Conservation (phyloP, 2,888 invertebrate species). For the Rhimphoctona megacephalus region DNA sequence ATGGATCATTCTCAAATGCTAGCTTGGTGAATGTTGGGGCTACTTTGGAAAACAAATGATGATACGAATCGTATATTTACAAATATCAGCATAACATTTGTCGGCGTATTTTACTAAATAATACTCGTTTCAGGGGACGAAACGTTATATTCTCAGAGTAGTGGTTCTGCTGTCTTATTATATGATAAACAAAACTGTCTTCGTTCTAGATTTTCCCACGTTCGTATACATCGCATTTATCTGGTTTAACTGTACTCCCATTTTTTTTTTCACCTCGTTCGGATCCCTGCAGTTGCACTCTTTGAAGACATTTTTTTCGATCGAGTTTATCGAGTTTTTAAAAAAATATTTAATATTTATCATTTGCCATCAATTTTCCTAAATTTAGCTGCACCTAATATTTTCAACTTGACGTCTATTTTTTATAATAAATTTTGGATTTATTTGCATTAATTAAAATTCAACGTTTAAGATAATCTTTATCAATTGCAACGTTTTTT, state of each 20-base stretch:
- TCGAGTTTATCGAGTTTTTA: background rate
- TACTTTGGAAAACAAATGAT: conserved; percentile 63
- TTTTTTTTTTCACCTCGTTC: conserved; percentile 33
- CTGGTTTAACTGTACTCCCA: conserved; percentile 10
- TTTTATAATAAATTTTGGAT: background rate
- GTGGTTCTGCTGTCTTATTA: conserved; percentile 63
- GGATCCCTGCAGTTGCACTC: background rate
- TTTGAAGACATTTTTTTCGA: background rate
- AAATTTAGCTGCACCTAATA: background rate
- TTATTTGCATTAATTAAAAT: background rate
- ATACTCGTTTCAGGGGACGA: conserved; percentile 64
- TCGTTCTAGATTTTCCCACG: conserved; percentile 45
- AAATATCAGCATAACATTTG: conserved; percentile 51
- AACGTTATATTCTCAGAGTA: conserved; percentile 56
- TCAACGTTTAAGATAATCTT: background rate
- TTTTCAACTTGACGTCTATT: background rate
- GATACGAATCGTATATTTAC: conserved; percentile 53
- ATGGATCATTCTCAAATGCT: conserved; percentile 72
- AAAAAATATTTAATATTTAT: background rate
- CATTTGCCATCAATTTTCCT: background rate
- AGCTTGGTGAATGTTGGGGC: conserved; percentile 81
- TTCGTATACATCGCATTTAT: conserved; percentile 34
- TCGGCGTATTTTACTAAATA: conserved; percentile 57
- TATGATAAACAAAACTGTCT: conserved; percentile 16
- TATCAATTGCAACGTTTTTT: background rate